Base-by-base conservation (phyloP, 2,797 vertebrate genomes). In the Novumbra hubbsi region DNA sequence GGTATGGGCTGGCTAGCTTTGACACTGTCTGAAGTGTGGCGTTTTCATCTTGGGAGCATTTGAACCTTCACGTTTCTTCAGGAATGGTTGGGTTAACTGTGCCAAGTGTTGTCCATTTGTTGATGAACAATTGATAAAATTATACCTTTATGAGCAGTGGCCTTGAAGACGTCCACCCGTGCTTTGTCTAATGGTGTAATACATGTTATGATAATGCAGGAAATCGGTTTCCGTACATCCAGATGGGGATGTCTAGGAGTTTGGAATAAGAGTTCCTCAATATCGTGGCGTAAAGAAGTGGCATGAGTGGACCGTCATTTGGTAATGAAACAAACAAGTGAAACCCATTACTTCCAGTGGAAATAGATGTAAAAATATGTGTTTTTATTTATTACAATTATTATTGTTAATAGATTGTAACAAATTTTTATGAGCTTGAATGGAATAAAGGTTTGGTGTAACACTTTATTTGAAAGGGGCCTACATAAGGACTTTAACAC, bases 1-100 rank as follows among this genome's bases (percentile, higher is more conserved):
- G 85, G 86, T 77, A 79, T 84, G 88, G 90, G 90, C 89, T 78
- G 80, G 85, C 80, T 90, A 93, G 93, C 88, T 93, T 93, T 88
- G 81, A 72, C 76, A 41, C 68, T 70, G 71, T 77, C 69, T 80
- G 62, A 71, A 75, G 72, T 78, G 74, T 76, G 81, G 28, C 67
- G 78, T 71, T 67, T 81, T 80, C 77, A 19, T 74, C 21, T 55
- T 79, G 66, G 28, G 78, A 64, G 28, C 76, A 63, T 48, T 30
- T 62, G 62, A 50, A 38, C 48, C 63, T 49, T 72, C 73, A 50
- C 6, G n/a, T 21, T 49, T 69, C 21, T 63, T 16, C 72, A 24
- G 1, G 71, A 73, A 68, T 11, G 3, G 57, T n/a, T 70, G 16
- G 49, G 34, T 27, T 64, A 50, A n/a, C 19, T 30, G 52, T 30